Evolutionary conservation across 2,113 vertebrate genomes (phyloP).

Genomic region (Chaetura pelagica): DNA sequence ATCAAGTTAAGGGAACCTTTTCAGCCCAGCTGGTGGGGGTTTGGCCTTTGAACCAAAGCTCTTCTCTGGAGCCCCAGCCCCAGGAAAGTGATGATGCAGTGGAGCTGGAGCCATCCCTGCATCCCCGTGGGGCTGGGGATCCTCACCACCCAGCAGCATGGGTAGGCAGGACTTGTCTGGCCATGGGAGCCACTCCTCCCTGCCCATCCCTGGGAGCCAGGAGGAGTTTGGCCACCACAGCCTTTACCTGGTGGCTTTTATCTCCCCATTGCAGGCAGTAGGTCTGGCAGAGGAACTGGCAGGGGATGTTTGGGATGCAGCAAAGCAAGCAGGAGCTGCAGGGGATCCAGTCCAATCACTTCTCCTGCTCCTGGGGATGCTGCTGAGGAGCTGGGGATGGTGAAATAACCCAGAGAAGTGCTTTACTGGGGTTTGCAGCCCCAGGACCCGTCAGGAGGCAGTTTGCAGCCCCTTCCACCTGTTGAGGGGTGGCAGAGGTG

Average conservation of each 20-base stretch:
- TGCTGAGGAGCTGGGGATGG: background rate
- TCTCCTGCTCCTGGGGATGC: background rate
- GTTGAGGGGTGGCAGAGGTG: background rate
- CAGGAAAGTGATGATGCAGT: rapidly evolving
- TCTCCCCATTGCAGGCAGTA: background rate
- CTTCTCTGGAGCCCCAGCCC: background rate
- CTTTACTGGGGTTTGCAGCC: rapidly evolving
- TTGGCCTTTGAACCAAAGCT: constrained; percentile 31
- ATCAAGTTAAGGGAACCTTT: background rate
- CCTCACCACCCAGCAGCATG: rapidly evolving
- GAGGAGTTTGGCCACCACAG: background rate
- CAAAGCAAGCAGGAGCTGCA: background rate
- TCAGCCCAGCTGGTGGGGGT: background rate
- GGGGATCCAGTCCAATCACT: background rate
- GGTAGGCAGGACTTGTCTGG: background rate
- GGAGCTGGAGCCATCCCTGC: background rate
- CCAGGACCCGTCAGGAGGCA: no score
- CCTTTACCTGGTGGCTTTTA: background rate
- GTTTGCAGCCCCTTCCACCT: background rate
- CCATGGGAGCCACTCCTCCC: rapidly evolving
- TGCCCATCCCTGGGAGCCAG: background rate
- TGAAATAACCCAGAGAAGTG: background rate
- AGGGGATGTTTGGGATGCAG: background rate
- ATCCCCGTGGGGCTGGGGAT: rapidly evolving
- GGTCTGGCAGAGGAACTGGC: background rate